These are phyloP conservation scores for Tetragnatha versicolor DNA, from an alignment of 1,140 invertebrate species.

Conservation along the genomic window DNA sequence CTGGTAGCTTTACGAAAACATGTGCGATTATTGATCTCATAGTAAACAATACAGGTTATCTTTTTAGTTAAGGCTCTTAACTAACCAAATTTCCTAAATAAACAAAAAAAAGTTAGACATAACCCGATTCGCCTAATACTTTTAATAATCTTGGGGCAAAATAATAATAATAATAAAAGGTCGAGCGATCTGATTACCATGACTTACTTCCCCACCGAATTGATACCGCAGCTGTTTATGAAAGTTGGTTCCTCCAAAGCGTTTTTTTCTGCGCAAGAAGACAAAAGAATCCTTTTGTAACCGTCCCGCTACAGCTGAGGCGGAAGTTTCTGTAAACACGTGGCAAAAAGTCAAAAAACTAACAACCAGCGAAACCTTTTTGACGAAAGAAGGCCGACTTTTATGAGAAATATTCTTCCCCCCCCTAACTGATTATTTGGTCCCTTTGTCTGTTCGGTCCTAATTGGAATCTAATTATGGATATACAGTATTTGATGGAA, in stretches of 20 bases:
- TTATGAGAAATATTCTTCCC: conserved; percentile 26
- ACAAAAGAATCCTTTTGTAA: conserved; percentile 7
- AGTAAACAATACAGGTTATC: too few species aligned
- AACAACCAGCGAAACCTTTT: too few species aligned
- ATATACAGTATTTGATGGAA: conserved; percentile 24
- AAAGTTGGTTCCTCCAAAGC: neutral
- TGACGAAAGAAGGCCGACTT: conserved; percentile 5
- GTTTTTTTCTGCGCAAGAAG: neutral
- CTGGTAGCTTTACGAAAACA: too few species aligned
- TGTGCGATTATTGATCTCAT: too few species aligned
- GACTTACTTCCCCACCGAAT: conserved; percentile 10
- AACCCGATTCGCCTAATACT: neutral
- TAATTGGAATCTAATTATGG: conserved; percentile 49
- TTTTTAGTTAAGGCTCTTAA: too few species aligned
- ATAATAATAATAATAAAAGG: too few species aligned
- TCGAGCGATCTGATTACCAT: neutral
- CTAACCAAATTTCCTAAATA: too few species aligned
- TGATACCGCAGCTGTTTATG: conserved; percentile 23
- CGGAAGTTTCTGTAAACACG: neutral
- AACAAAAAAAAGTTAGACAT: too few species aligned
- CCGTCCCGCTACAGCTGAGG: conserved; percentile 19
- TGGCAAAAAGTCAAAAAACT: neutral
- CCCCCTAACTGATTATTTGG: conserved; percentile 24
- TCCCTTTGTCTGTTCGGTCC: conserved; percentile 25
- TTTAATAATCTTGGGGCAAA: conserved; percentile 9